Evolutionary conservation across 2,888 invertebrate genomes (phyloP).

Genomic region (Myopa testacea): DNA sequence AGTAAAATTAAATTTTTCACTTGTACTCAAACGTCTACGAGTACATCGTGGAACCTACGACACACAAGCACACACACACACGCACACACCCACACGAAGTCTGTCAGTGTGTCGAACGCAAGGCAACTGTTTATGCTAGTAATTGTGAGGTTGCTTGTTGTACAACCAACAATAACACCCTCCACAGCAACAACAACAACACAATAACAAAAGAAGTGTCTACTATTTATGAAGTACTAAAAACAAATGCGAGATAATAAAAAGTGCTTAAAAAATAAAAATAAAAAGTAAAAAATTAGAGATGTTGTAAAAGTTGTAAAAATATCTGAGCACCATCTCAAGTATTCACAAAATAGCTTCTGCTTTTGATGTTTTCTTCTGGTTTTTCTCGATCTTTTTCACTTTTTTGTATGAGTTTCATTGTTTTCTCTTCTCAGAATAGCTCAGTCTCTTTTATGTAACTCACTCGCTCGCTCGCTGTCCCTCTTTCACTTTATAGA

Average conservation of each 20-base stretch:
- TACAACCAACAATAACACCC: background rate
- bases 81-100: background rate
- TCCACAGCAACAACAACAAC: background rate
- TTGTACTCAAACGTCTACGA: slow-evolving; percentile 11
- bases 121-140: background rate
- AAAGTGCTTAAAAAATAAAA: background rate
- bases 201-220: background rate
- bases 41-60: slow-evolving; percentile 11
- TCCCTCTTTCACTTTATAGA: background rate
- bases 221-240: slow-evolving; percentile 2
- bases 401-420: background rate
- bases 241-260: slow-evolving; percentile 2
- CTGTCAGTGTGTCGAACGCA: too few species aligned
- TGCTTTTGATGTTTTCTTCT: background rate
- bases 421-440: background rate
- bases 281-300: background rate
- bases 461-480: too few species aligned
- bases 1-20: slow-evolving; percentile 57
- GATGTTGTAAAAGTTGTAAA: background rate
- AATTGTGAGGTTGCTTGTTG: background rate
- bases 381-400: background rate
- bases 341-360: background rate
- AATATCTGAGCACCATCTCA: background rate
- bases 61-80: background rate
- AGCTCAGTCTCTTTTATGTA: too few species aligned